Evolutionary conservation across 35 echinoderm and acorn worm genomes (phyloP).

Genomic region (Apostichopus parvimensis): DNA sequence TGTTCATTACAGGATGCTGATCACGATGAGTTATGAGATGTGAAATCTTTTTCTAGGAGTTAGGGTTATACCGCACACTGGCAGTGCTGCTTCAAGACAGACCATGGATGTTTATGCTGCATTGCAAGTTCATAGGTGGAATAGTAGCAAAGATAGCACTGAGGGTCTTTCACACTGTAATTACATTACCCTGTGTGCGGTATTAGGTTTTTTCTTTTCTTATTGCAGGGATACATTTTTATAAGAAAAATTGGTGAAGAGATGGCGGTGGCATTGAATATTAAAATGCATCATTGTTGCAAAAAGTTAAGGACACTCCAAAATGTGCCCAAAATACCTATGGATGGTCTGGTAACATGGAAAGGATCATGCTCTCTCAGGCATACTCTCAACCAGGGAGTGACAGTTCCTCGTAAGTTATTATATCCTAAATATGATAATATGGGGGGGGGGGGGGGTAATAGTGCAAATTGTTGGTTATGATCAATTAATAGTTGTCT

Average conservation of each 20-base stretch:
- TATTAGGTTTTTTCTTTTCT: neutral
- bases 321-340: conserved; percentile 47
- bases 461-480: no score
- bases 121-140: no score
- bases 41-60: neutral
- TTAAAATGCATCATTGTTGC: neutral
- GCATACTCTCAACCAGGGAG: conserved; percentile 92
- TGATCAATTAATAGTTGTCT: no score
- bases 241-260: neutral
- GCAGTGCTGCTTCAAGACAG: neutral
- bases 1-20: neutral
- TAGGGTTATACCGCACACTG: neutral
- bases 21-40: conserved; percentile 30
- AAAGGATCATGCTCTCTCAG: conserved; percentile 96
- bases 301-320: neutral
- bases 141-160: neutral
- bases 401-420: conserved; percentile 80
- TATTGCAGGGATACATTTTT: neutral
- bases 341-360: conserved; percentile 99
- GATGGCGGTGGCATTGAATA: neutral
- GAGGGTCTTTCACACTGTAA: neutral
- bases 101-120: no score
- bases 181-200: neutral
- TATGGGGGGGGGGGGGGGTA: no score
- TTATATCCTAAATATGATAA: neutral